Evolutionary conservation across 2,797 vertebrate genomes (phyloP).

Genomic region (Taeniopygia guttata): DNA sequence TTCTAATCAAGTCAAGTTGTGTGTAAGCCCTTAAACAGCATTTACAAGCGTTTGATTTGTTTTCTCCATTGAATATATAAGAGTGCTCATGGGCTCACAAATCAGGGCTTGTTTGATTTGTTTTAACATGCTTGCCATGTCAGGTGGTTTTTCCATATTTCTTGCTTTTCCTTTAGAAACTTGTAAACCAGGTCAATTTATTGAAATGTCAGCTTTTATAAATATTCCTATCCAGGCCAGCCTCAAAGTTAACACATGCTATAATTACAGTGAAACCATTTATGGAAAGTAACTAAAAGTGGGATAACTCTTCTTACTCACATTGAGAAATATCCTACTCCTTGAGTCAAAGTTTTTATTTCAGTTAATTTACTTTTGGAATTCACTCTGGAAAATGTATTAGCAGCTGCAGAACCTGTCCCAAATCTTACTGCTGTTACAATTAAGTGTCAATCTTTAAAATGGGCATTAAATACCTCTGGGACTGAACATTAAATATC

Average conservation of each 20-base stretch:
- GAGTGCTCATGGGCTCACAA: slow-evolving; percentile 9
- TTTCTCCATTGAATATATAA: slow-evolving; percentile 36
- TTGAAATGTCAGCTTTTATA: slow-evolving; percentile 58
- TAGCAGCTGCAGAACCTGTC: slow-evolving; percentile 29
- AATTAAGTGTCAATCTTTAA: slow-evolving; percentile 14
- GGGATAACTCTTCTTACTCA: slow-evolving; percentile 25
- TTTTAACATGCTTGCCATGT: slow-evolving; percentile 14
- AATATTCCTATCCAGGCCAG: slow-evolving; percentile 50
- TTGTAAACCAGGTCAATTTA: slow-evolving; percentile 51
- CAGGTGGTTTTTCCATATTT: slow-evolving; percentile 50
- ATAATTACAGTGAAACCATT: slow-evolving; percentile 48
- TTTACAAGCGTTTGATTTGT: slow-evolving; percentile 63
- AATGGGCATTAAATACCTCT: slow-evolving; percentile 10
- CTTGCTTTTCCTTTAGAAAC: slow-evolving; percentile 40
- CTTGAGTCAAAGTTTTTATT: slow-evolving; percentile 53
- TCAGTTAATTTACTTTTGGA: slow-evolving; percentile 51
- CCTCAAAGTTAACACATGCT: slow-evolving; percentile 41
- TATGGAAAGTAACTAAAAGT: slow-evolving; percentile 21
- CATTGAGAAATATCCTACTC: slow-evolving; percentile 19
- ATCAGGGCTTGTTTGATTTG: slow-evolving; percentile 53
- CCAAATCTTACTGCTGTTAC: slow-evolving; percentile 17
- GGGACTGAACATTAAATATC: neutral
- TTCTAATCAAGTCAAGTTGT: slow-evolving; percentile 70
- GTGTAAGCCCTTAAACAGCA: slow-evolving; percentile 54
- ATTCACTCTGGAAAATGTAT: slow-evolving; percentile 41